Evolutionary conservation across 2,888 invertebrate species (phyloP).

Genomic region (Phyllotreta cruciferae): DNA sequence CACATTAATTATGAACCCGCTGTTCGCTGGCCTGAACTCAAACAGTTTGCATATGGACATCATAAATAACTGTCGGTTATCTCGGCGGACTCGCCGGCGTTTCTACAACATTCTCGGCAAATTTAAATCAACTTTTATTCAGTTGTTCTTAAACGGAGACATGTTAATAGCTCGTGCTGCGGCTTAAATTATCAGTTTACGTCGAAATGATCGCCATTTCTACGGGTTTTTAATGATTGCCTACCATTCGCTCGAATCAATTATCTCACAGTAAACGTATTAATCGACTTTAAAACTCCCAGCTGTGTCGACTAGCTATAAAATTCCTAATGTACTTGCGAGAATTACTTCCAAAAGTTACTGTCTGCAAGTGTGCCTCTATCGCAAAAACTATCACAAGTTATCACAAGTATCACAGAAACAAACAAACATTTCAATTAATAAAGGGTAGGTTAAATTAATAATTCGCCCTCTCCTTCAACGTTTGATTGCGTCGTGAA

Average conservation of each 20-base stretch:
- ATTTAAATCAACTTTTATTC: constrained; percentile 51
- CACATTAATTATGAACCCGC: constrained; percentile 59
- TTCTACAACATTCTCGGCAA: constrained; percentile 55
- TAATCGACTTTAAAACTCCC: constrained; percentile 1
- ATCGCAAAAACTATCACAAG: too few relatives aligned
- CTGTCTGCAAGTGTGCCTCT: too few relatives aligned
- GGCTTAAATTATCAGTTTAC: constrained; percentile 31
- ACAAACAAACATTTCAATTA: too few relatives aligned
- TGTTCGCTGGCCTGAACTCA: constrained; percentile 52
- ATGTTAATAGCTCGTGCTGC: constrained; percentile 50
- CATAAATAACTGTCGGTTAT: constrained; percentile 59
- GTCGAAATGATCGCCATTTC: constrained; percentile 27
- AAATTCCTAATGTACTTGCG: too few relatives aligned
- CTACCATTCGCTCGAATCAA: constrained; percentile 6
- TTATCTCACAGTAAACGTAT: constrained; percentile 9
- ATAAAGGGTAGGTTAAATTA: too few relatives aligned
- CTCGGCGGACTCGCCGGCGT: constrained; percentile 51
- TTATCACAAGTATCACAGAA: too few relatives aligned
- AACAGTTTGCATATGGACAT: constrained; percentile 58
- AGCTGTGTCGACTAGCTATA: too few relatives aligned
- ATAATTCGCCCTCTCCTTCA: too few relatives aligned
- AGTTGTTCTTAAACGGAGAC: constrained; percentile 46
- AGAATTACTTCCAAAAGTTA: too few relatives aligned
- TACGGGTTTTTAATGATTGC: constrained; percentile 13
- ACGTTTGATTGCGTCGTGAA: too few relatives aligned